Conservation (phyloP, 2,888 invertebrate genomes). For the Bugula neritina region DNA sequence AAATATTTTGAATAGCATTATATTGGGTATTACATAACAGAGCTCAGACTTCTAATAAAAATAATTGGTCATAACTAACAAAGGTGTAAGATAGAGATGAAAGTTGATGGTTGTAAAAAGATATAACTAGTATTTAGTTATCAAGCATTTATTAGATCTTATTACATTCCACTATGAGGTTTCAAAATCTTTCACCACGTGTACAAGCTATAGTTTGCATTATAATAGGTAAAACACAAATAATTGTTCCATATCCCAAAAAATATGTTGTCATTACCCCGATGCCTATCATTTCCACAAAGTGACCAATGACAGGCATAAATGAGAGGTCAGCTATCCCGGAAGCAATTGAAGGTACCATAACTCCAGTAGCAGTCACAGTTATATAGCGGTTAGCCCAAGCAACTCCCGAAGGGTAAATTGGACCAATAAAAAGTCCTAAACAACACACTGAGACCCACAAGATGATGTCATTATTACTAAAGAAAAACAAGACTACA, state of each 20-base stretch:
- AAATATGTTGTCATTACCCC: not conserved
- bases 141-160: too few relatives aligned
- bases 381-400: slow-evolving; percentile 33
- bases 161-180: too few relatives aligned
- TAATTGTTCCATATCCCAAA: slow-evolving; percentile 1
- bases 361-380: too few relatives aligned
- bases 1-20: too few relatives aligned
- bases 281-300: slow-evolving; percentile 27
- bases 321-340: slow-evolving; percentile 32
- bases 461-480: slow-evolving; percentile 29
- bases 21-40: too few relatives aligned
- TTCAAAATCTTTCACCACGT: not conserved
- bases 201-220: slow-evolving; percentile 3
- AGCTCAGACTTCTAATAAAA: too few relatives aligned
- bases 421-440: slow-evolving; percentile 32
- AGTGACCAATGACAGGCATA: slow-evolving; percentile 32
- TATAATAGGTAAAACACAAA: not conserved
- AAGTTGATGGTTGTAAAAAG: too few relatives aligned
- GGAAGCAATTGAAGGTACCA: too few relatives aligned
- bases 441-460: slow-evolving; percentile 32
- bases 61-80: too few relatives aligned
- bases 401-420: slow-evolving; percentile 33
- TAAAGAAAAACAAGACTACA: slow-evolving; percentile 31
- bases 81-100: too few relatives aligned
- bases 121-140: too few relatives aligned